Conservation (phyloP, 2,797 vertebrate genomes). For the Scleropages formosus region DNA sequence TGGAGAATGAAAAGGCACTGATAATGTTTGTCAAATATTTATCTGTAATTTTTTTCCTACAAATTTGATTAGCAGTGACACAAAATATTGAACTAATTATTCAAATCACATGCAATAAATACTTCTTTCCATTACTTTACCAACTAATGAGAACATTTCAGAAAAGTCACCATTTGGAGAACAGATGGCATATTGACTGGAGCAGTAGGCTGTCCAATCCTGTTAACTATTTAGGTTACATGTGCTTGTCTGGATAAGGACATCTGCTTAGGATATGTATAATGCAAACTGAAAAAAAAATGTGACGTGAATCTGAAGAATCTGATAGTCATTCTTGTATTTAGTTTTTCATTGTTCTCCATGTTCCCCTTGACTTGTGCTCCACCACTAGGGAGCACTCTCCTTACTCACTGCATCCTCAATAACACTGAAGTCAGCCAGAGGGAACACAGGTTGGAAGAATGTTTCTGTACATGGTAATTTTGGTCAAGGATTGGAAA, state of each 20-base stretch:
- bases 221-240: not conserved
- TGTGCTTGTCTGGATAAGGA: not conserved
- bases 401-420: slow-evolving; percentile 5
- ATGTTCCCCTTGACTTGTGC: slow-evolving; percentile 5
- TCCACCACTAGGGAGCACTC: slow-evolving; percentile 46
- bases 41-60: not conserved
- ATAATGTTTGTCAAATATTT: not conserved
- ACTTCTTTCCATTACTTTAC: not conserved
- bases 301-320: not conserved
- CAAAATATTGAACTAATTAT: not conserved
- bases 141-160: no score
- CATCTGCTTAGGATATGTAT: not conserved
- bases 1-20: no score
- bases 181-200: no score
- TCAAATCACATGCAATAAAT: not conserved
- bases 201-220: no score
- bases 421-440: not conserved
- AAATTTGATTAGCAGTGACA: not conserved
- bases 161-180: no score
- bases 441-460: not conserved
- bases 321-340: not conserved
- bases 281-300: no score
- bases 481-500: not conserved
- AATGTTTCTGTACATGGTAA: not conserved
- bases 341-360: not conserved